A percentile compares a stretch with the other conserved stretches of the same genome.
phyloP scores from a whole-genome alignment of 1,140 invertebrate species.

The Zophobas atratus region DNA sequence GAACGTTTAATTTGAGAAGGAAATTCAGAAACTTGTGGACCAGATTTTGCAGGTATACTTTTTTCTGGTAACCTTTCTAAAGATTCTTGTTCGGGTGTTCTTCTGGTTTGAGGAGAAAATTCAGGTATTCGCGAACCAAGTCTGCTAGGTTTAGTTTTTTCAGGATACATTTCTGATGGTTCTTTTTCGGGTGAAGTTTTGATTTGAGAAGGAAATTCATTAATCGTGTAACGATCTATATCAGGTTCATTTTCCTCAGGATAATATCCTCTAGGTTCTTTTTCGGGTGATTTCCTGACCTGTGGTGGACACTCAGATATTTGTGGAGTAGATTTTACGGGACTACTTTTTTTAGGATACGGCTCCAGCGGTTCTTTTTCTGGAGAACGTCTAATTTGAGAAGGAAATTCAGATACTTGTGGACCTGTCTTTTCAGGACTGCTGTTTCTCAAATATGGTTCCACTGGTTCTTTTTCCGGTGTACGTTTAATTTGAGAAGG shows the following conservation, averaged over 20 bases:
- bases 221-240: constrained; percentile 40
- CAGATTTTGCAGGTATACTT: neutral
- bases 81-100: constrained; percentile 11
- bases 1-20: constrained; percentile 48
- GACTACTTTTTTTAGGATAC: constrained; percentile 53
- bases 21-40: constrained; percentile 34
- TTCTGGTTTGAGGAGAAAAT: neutral
- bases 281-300: constrained; percentile 53
- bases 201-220: constrained; percentile 54
- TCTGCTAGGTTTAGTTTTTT: neutral
- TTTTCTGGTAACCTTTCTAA: too few relatives aligned
- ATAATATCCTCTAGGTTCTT: constrained; percentile 40
- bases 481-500: constrained; percentile 59
- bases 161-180: constrained; percentile 7
- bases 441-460: constrained; percentile 10
- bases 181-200: constrained; percentile 52
- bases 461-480: constrained; percentile 52
- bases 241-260: constrained; percentile 50
- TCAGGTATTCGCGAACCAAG: neutral
- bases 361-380: constrained; percentile 55
- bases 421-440: constrained; percentile 7
- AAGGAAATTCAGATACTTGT: too few relatives aligned
- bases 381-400: constrained; percentile 40
- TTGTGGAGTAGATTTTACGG: constrained; percentile 29
- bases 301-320: constrained; percentile 53